A percentile compares a stretch with the other conserved stretches of the same genome.
Evolutionary conservation across 2,113 vertebrate species (phyloP).

Genomic region (Sturnus vulgaris): DNA sequence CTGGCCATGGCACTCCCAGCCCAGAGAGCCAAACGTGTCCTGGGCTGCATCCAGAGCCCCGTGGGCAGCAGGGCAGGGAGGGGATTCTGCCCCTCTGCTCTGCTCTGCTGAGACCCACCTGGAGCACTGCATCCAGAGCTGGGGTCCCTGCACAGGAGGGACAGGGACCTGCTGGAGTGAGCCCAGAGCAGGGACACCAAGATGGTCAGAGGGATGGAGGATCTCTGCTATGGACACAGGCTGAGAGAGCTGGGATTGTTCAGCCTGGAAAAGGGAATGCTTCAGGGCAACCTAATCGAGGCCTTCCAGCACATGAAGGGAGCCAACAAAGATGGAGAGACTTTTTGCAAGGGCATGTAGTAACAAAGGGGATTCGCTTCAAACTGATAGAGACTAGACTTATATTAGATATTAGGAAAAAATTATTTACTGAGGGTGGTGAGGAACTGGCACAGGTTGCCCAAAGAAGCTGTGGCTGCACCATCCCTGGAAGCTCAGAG

Average conservation of each 20-base stretch:
- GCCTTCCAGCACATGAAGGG: neutral
- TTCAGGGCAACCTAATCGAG: neutral
- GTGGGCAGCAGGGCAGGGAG: neutral
- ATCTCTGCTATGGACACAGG: rapidly evolving
- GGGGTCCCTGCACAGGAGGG: neutral
- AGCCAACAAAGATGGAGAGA: neutral
- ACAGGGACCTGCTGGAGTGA: neutral
- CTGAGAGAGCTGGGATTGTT: neutral
- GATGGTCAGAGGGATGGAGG: neutral
- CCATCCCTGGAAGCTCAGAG: neutral
- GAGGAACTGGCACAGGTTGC: neutral
- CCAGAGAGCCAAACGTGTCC: neutral
- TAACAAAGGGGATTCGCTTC: neutral
- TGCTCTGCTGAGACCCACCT: neutral
- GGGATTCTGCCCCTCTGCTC: no score
- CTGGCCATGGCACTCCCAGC: neutral
- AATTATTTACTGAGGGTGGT: neutral
- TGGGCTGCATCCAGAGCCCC: neutral
- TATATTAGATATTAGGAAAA: neutral
- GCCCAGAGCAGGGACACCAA: rapidly evolving
- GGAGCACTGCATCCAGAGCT: neutral
- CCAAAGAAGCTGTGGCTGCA: neutral
- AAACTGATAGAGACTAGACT: neutral
- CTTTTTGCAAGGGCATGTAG: neutral
- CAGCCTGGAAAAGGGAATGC: neutral